These are phyloP conservation scores for Sarcophaga bullata DNA, from an alignment of 1,140 invertebrate species.

Conservation along the genomic window DNA sequence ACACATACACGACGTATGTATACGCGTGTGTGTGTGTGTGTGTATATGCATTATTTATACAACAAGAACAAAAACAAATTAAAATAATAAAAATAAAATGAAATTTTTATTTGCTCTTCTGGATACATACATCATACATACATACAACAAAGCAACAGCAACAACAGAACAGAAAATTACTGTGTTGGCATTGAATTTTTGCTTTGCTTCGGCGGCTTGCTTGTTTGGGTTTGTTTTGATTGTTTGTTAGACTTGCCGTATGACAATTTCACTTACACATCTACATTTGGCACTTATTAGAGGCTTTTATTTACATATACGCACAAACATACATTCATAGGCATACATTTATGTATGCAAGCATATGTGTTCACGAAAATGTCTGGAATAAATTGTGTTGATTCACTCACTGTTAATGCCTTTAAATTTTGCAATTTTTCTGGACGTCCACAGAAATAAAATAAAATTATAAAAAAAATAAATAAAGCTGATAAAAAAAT, in stretches of 20 bases:
- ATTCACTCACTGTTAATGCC: too few relatives aligned
- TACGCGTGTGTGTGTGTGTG: background rate
- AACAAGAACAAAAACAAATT: slow-evolving; percentile 31
- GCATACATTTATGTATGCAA: too few relatives aligned
- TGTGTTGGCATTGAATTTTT: background rate
- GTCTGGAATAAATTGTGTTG: too few relatives aligned
- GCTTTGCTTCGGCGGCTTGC: background rate
- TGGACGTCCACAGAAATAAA: too few relatives aligned
- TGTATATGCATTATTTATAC: background rate
- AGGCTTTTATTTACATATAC: too few relatives aligned
- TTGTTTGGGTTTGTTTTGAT: background rate
- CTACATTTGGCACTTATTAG: too few relatives aligned
- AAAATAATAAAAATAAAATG: background rate
- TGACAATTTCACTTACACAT: too few relatives aligned
- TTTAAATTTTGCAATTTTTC: too few relatives aligned
- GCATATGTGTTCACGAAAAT: too few relatives aligned
- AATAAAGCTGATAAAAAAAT: too few relatives aligned
- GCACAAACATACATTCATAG: too few relatives aligned
- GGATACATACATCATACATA: background rate
- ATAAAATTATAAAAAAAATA: too few relatives aligned
- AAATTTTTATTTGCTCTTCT: background rate
- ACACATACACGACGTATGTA: slow-evolving; percentile 11
- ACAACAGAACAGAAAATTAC: background rate
- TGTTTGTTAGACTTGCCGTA: background rate
- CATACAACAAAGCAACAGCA: background rate